Evolutionary conservation across 1,140 invertebrate species (phyloP).

Genomic region (Drosophila orena): DNA sequence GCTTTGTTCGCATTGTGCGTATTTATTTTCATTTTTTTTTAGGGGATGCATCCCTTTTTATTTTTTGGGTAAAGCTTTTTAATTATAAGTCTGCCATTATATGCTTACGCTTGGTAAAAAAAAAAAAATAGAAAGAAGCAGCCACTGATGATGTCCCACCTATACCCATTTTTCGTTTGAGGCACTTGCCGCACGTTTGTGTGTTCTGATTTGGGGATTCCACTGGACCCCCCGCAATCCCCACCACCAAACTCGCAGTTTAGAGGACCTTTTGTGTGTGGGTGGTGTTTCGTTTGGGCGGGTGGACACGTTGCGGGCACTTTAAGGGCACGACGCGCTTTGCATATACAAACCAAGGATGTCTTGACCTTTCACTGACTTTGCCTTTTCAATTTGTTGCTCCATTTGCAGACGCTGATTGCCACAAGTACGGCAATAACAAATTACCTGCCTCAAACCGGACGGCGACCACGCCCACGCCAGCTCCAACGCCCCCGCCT

Average conservation of each 20-base stretch:
- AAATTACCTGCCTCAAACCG: constrained; percentile 56
- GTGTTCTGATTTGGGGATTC: constrained; percentile 68
- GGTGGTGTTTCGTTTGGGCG: constrained; percentile 17
- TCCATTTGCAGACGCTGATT: constrained; percentile 74
- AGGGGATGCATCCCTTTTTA: constrained; percentile 7
- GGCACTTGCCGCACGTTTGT: constrained; percentile 30
- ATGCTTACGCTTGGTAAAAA: constrained; percentile 32
- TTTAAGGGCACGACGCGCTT: constrained; percentile 71
- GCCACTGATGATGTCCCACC: background rate
- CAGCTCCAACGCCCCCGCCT: constrained; percentile 29
- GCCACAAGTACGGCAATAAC: constrained; percentile 77
- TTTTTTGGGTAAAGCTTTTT: constrained; percentile 24
- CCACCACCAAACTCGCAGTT: constrained; percentile 13
- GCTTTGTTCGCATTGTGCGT: constrained; percentile 1
- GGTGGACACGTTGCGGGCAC: constrained; percentile 64
- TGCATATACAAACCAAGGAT: constrained; percentile 51
- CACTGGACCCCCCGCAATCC: constrained; percentile 23
- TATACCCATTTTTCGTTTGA: background rate
- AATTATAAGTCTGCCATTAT: constrained; percentile 50
- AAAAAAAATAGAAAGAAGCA: constrained; percentile 12
- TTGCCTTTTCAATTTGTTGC: constrained; percentile 48
- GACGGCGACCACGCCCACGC: constrained; percentile 22
- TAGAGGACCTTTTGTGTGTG: constrained; percentile 38
- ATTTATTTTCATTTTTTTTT: constrained; percentile 3
- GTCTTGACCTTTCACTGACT: constrained; percentile 52